Evolutionary conservation across 2,797 vertebrate genomes (phyloP).

Genomic region (Poeciliopsis gracilis): DNA sequence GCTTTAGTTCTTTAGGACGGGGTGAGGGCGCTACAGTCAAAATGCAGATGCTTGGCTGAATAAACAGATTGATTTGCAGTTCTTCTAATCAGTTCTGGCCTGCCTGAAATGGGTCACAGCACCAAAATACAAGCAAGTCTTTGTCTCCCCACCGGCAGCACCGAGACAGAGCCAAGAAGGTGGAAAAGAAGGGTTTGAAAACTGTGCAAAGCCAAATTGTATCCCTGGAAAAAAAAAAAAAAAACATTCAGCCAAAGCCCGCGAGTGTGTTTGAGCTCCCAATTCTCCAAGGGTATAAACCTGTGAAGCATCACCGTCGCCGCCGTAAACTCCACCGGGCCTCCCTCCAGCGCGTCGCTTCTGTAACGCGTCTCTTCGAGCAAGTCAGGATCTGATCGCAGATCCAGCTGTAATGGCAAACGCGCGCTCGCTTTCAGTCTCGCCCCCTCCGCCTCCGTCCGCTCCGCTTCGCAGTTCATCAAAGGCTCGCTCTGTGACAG

Average conservation of each 20-base stretch:
- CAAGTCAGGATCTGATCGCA: constrained; percentile 48
- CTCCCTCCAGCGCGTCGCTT: constrained; percentile 33
- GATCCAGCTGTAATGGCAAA: constrained; percentile 41
- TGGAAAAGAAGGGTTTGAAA: constrained; percentile 39
- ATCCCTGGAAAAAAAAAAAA: constrained; percentile 41
- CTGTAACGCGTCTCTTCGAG: constrained; percentile 53
- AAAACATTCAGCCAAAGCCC: constrained; percentile 51
- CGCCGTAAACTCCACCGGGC: constrained; percentile 37
- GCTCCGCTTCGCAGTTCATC: constrained; percentile 34
- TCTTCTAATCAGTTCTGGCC: constrained; percentile 53
- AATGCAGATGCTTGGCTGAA: neutral
- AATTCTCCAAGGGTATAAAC: constrained; percentile 44
- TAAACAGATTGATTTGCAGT: constrained; percentile 13
- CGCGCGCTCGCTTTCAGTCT: neutral
- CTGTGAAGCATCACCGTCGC: constrained; percentile 31
- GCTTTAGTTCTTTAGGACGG: neutral
- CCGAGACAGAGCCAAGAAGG: constrained; percentile 54
- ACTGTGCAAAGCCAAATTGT: constrained; percentile 50
- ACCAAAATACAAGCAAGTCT: constrained; percentile 68
- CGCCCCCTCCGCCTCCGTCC: constrained; percentile 10
- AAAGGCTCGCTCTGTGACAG: constrained; percentile 56
- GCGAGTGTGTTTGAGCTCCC: constrained; percentile 7
- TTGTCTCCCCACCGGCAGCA: constrained; percentile 69
- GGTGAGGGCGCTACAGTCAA: neutral
- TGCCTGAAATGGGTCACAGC: constrained; percentile 67